Conservation (phyloP, 2,888 invertebrate species). For the Rhyacophila evoluta region DNA sequence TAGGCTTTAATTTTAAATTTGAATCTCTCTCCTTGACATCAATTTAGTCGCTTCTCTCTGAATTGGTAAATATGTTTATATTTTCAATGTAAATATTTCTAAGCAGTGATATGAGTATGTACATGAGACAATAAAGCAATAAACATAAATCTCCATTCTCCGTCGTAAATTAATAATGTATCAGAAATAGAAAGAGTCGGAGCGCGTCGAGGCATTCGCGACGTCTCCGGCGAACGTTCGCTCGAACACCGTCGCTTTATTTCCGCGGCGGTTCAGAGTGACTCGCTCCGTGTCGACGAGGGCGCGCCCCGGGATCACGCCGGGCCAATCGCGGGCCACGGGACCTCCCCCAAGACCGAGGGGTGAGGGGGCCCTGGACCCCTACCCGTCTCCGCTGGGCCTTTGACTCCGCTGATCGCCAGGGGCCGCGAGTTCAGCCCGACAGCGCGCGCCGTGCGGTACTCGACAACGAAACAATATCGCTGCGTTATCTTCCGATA, state of each 20-base stretch:
- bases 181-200: no score
- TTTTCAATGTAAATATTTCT: no score
- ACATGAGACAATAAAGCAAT: no score
- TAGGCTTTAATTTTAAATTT: no score
- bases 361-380: conserved; percentile 19
- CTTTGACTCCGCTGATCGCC: conserved; percentile 41
- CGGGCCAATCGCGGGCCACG: conserved; percentile 50
- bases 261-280: conserved; percentile 11
- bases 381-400: conserved; percentile 38
- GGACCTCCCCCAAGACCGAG: conserved; percentile 37
- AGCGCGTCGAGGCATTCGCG: no score
- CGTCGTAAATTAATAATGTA: no score
- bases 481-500: not conserved
- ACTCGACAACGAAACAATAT: not conserved
- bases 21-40: no score
- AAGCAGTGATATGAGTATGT: no score
- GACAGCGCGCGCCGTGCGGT: conserved; percentile 24
- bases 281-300: conserved; percentile 16
- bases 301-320: conserved; percentile 44
- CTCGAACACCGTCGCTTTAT: not conserved
- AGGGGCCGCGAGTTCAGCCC: conserved; percentile 50
- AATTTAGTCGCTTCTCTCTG: no score
- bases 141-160: no score
- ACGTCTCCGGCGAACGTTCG: not conserved
- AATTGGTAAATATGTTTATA: no score